Base-by-base conservation (phyloP, 2,797 vertebrate genomes). In the Pseudochirops corinnae region DNA sequence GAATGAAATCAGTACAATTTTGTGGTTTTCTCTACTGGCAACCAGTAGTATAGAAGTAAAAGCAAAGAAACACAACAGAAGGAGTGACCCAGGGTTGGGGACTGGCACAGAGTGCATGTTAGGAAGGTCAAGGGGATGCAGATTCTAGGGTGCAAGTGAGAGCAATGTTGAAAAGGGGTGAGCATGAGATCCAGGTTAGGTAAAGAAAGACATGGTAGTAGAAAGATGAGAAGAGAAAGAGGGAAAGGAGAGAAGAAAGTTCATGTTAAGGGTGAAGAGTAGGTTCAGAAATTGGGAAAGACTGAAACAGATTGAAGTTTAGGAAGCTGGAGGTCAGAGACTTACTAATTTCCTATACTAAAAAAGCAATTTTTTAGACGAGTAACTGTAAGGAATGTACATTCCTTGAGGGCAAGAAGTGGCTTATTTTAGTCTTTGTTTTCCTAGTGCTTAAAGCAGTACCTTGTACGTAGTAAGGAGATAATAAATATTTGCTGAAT, bases 1-100 rank as follows among this genome's bases (percentile, higher is more conserved):
- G 56, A 96, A 90, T 91, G 95, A 97, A 96, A 96, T 94, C 96
- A 96, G 94, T 91, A 57, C 96, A 67, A 93, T 97, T 96, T 97
- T 92, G 90, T 95, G 91, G 94, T 87, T 95, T 97, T 94, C 58
- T 93, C 67, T 13, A 95, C 67, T 50, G 56, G 39, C 90, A 93
- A 18, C 95, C 94, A 93, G 92, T 50, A 96, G 53, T 74, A 56
- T 93, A 33, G 96, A 93, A 60, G 92, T 56, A n/a, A 91, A 94
- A 82, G 90, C 82, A 93, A 1, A 92, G 87, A 95, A 96, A 74
- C 21, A 90, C 21, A 46, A 28, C 12, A 87, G 18, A 82, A 7
- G 74, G 39, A 50, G 74, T 87, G 74, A 46, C 21, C 9, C 31
- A 46, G 21, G 74, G 39, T 50, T 87, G 21, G 9, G 9, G 21